Percentiles rank a stretch among this genome's conserved stretches.
phyloP scores from a whole-genome alignment of 2,797 vertebrate species.

The Cryptoprocta ferox region DNA sequence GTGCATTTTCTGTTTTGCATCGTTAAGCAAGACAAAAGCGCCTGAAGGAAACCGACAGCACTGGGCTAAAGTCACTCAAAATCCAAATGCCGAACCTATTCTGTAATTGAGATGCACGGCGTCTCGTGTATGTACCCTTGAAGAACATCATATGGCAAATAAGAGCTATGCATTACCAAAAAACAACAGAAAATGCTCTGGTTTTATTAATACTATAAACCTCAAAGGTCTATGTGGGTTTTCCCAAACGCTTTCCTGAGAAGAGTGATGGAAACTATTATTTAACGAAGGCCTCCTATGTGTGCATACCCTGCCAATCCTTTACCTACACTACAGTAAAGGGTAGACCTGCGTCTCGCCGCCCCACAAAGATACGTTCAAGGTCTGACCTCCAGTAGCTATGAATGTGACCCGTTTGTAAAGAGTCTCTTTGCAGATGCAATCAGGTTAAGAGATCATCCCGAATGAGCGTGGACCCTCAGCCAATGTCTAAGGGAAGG shows the following conservation, averaged over 20 bases:
- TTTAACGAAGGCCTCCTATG: not conserved
- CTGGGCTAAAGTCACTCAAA: constrained; percentile 60
- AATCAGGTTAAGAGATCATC: not conserved
- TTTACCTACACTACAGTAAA: not conserved
- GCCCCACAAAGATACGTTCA: not conserved
- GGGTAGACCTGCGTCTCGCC: not conserved
- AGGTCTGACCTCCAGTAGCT: not conserved
- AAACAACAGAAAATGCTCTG: constrained; percentile 34
- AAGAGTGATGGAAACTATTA: not conserved
- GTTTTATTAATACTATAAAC: constrained; percentile 29
- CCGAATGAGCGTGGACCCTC: not conserved
- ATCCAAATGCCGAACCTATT: not conserved
- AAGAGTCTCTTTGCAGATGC: not conserved
- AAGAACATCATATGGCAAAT: not conserved
- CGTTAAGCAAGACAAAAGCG: constrained; percentile 73
- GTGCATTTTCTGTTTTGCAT: constrained; percentile 65
- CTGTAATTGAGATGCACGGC: constrained; percentile 58
- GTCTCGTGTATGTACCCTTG: not conserved
- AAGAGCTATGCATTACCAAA: not conserved
- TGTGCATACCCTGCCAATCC: not conserved
- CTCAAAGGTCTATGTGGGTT: not conserved
- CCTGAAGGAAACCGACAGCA: constrained; percentile 62
- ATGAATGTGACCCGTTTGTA: not conserved
- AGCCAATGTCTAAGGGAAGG: not conserved
- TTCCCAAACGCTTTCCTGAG: not conserved